phyloP scores from a whole-genome alignment of 2,797 vertebrate species.

The Hypotaenidia philippensis region DNA sequence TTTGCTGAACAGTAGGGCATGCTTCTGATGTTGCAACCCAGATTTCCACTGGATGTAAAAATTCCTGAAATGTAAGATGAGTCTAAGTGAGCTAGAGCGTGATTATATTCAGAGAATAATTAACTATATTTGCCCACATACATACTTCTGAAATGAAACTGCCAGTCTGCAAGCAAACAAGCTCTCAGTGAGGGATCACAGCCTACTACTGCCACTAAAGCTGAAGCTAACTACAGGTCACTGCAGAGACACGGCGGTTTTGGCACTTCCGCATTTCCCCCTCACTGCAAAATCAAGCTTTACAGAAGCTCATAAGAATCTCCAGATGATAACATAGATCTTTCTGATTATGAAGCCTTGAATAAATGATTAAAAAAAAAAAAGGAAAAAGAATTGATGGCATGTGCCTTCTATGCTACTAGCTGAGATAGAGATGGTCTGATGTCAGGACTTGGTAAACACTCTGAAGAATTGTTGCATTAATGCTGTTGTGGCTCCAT shows the following conservation, averaged over 20 bases:
- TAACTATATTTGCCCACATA: background rate
- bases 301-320: background rate
- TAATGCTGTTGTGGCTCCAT: background rate
- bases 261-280: background rate
- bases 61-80: background rate
- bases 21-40: background rate
- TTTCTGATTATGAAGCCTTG: background rate
- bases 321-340: background rate
- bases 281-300: background rate
- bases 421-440: background rate
- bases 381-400: background rate
- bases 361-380: background rate
- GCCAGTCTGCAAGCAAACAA: background rate
- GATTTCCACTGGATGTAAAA: background rate
- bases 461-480: background rate
- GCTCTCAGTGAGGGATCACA: background rate
- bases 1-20: background rate
- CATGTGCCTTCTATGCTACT: background rate
- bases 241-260: background rate
- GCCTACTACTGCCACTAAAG: background rate
- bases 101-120: background rate
- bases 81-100: background rate
- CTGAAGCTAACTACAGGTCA: background rate
- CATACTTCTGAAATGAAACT: background rate
- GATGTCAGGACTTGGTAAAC: background rate